A percentile compares a stretch with the other conserved stretches of the same genome.
Evolutionary conservation across 1,140 invertebrate species (phyloP).

Genomic region (Aphaenogaster rudis): DNA sequence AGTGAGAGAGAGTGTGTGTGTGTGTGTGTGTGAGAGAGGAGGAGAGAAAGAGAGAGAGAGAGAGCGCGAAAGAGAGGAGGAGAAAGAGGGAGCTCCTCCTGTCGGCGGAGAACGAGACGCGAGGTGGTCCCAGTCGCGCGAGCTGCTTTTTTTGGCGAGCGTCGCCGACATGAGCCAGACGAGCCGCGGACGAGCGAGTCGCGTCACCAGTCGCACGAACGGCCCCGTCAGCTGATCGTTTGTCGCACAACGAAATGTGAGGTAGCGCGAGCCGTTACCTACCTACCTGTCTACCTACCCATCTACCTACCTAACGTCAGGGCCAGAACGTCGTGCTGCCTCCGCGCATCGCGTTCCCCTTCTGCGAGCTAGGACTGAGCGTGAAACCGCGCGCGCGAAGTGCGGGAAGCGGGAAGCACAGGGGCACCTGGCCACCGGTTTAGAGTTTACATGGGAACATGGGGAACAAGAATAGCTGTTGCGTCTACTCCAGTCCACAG

Average conservation of each 20-base stretch:
- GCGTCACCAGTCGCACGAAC: slow-evolving; percentile 30
- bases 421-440: not conserved
- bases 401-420: slow-evolving; percentile 1
- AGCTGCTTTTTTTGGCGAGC: slow-evolving; percentile 44
- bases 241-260: slow-evolving; percentile 65
- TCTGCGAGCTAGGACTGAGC: slow-evolving; percentile 17
- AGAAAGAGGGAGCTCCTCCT: not conserved
- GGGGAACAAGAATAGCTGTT: slow-evolving; percentile 93
- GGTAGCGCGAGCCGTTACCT: slow-evolving; percentile 11
- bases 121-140: slow-evolving; percentile 2
- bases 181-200: slow-evolving; percentile 20
- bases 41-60: not conserved
- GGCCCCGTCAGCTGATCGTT: slow-evolving; percentile 72
- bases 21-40: not conserved
- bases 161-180: slow-evolving; percentile 55
- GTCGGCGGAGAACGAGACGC: not conserved
- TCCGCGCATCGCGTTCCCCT: not conserved
- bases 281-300: not conserved
- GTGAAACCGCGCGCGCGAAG: not conserved
- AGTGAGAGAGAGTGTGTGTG: not conserved
- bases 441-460: slow-evolving; percentile 84
- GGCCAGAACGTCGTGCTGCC: slow-evolving; percentile 33
- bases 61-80: not conserved
- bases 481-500: slow-evolving; percentile 91
- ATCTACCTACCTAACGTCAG: not conserved